Evolutionary conservation across 2,113 vertebrate genomes (phyloP).

Genomic region (Hemiscyllium ocellatum): DNA sequence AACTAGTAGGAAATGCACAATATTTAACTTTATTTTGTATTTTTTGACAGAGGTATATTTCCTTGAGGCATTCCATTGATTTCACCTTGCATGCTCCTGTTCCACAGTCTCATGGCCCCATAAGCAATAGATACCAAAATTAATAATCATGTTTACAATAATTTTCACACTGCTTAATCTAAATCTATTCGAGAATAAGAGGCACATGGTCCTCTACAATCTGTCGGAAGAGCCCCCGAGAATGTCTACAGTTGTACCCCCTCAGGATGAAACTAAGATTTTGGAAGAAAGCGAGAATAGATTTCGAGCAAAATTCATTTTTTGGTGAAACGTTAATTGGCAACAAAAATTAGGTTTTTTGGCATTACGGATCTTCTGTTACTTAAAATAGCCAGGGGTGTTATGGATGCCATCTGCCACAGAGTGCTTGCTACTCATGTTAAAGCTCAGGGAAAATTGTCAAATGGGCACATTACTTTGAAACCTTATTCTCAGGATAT

Average conservation of each 20-base stretch:
- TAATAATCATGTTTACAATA: background rate
- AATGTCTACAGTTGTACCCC: background rate
- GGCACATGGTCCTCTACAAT: background rate
- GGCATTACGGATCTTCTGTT: background rate
- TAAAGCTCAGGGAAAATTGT: background rate
- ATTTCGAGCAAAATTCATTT: background rate
- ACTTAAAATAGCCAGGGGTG: background rate
- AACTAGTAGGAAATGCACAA: background rate
- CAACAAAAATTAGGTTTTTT: background rate
- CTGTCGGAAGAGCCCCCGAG: background rate
- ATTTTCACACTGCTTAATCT: background rate
- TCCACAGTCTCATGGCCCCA: background rate
- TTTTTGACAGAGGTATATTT: background rate
- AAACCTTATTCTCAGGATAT: background rate
- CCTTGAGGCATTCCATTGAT: background rate
- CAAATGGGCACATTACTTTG: background rate
- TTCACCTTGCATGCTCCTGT: background rate
- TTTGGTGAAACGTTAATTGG: background rate
- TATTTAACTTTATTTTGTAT: background rate
- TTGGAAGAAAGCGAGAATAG: background rate
- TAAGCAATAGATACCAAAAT: background rate
- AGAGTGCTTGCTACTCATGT: background rate
- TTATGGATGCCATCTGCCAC: background rate
- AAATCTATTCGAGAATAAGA: background rate
- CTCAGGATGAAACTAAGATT: background rate